Percentiles rank a stretch among this genome's conserved stretches.
Conservation (phyloP, 2,113 vertebrate genomes). For the Sula dactylatra region DNA sequence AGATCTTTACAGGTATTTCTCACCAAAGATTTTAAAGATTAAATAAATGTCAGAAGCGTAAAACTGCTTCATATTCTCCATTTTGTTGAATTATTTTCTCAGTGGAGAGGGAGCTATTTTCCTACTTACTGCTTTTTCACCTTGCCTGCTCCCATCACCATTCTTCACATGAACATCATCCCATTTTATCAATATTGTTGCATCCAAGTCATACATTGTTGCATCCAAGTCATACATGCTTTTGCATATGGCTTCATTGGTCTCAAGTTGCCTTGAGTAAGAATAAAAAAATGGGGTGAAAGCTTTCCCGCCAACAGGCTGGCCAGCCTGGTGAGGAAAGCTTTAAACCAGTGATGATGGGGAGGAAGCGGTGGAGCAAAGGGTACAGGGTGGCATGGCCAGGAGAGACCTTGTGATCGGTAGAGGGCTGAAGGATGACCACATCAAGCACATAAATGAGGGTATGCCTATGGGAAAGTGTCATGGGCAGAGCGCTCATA, state of each 20-base stretch:
- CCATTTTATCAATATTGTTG: background rate
- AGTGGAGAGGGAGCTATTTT: background rate
- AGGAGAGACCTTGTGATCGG: background rate
- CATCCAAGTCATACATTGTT: background rate
- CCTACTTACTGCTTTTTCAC: background rate
- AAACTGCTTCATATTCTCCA: background rate
- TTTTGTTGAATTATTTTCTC: background rate
- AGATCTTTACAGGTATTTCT: background rate
- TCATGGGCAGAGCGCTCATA: rapidly evolving
- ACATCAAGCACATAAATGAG: background rate
- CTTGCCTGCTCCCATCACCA: background rate
- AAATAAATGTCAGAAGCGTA: background rate
- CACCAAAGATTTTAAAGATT: background rate
- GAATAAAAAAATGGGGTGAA: background rate
- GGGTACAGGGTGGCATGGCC: background rate
- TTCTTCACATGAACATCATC: background rate
- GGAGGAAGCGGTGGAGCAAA: background rate
- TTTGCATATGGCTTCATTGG: background rate
- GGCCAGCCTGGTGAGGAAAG: background rate
- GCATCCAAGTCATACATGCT: background rate
- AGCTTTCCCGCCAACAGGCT: background rate
- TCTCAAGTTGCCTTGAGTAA: background rate
- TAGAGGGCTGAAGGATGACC: background rate
- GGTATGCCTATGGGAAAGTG: background rate
- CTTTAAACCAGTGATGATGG: background rate